phyloP scores from a whole-genome alignment of 2,113 vertebrate genomes.

The Cyanoderma ruficeps region DNA sequence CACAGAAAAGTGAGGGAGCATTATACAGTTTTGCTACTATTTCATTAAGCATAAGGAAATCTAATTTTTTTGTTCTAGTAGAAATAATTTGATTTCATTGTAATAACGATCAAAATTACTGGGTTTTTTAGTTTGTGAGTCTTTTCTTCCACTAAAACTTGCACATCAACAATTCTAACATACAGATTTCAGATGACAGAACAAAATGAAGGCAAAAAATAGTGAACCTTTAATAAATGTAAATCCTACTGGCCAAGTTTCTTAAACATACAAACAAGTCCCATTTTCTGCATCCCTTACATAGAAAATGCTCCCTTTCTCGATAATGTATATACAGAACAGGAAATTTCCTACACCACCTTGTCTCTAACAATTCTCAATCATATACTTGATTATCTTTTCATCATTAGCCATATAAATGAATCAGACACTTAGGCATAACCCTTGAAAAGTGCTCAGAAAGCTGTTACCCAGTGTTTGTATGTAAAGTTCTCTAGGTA shows the following conservation, averaged over 20 bases:
- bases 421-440: background rate
- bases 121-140: background rate
- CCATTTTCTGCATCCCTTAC: background rate
- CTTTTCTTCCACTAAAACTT: background rate
- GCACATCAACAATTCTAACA: background rate
- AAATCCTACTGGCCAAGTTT: background rate
- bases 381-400: background rate
- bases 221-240: background rate
- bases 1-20: background rate
- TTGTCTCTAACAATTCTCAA: background rate
- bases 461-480: background rate
- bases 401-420: background rate
- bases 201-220: background rate
- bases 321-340: accelerated
- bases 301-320: background rate
- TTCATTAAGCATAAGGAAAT: background rate
- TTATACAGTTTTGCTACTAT: background rate
- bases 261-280: background rate
- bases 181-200: background rate
- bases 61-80: background rate
- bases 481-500: background rate
- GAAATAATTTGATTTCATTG: background rate
- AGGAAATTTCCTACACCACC: background rate
- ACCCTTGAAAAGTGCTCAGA: background rate
- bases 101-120: background rate